Conservation (phyloP, 2,113 vertebrate genomes). For the Brachirus orientalis region DNA sequence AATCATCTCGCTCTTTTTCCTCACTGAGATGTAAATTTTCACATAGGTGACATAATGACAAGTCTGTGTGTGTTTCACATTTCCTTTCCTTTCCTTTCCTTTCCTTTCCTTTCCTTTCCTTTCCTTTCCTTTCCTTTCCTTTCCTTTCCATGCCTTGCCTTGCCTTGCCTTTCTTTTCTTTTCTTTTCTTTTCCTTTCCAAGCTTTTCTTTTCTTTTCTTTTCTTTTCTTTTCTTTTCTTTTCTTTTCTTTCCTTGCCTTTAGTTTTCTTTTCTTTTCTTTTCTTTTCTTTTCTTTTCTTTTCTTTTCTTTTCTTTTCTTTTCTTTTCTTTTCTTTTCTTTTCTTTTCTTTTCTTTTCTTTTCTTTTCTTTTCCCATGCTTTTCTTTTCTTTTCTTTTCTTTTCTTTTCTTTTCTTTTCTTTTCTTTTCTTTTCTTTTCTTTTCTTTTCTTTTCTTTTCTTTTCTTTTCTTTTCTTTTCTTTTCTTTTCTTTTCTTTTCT, state of each 20-base stretch:
- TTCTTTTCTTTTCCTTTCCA: not conserved
- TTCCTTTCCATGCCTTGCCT: not conserved
- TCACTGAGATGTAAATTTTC: constrained; percentile 33
- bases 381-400: not conserved
- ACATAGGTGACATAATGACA: constrained; percentile 31
- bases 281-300: too few relatives aligned
- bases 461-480: too few relatives aligned
- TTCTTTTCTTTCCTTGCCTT: not conserved
- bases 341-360: too few relatives aligned
- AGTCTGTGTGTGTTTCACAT: not conserved
- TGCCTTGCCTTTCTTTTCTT: not conserved
- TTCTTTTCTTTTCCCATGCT: too few relatives aligned
- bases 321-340: too few relatives aligned
- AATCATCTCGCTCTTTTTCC: constrained; percentile 12
- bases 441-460: too few relatives aligned
- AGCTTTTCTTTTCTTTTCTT: not conserved
- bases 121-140: not conserved
- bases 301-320: too few relatives aligned
- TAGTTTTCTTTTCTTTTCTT: too few relatives aligned
- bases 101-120: not conserved
- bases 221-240: not conserved
- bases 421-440: too few relatives aligned
- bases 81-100: not conserved
- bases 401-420: too few relatives aligned
- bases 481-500: too few relatives aligned